Conservation (phyloP, 2,797 vertebrate genomes). For the Ctenosaura bakeri region DNA sequence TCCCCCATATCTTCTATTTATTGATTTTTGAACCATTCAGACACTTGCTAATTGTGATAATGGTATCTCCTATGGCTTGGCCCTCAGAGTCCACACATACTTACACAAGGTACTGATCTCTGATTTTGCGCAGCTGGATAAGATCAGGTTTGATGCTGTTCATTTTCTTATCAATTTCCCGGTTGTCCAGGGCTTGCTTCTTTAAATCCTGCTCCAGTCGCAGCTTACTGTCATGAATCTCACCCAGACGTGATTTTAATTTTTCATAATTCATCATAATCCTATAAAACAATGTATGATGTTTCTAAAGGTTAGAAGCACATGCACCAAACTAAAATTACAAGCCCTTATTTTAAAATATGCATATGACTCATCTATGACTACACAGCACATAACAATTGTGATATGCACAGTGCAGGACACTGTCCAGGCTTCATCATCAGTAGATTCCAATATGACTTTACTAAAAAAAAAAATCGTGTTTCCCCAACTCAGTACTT, state of each 20-base stretch:
- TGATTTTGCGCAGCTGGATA: conserved; percentile 95
- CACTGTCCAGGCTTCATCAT: not conserved
- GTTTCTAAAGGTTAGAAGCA: conserved; percentile 52
- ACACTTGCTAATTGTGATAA: not conserved
- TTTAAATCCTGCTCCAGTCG: conserved; percentile 96
- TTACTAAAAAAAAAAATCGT: not conserved
- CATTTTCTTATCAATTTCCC: conserved; percentile 97
- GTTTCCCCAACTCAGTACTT: not conserved
- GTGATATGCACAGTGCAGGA: not conserved
- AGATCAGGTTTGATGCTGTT: conserved; percentile 97
- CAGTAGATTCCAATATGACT: not conserved
- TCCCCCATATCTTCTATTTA: not conserved
- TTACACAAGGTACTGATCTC: conserved; percentile 97
- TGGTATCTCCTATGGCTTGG: not conserved
- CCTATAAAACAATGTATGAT: conserved; percentile 77
- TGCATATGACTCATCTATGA: not conserved
- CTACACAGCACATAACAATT: not conserved
- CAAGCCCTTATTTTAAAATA: conserved; percentile 21
- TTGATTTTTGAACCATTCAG: not conserved
- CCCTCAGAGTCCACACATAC: conserved; percentile 56
- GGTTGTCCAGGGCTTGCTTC: conserved; percentile 94
- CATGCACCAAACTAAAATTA: conserved; percentile 11
- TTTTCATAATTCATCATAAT: conserved; percentile 97
- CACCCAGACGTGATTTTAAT: conserved; percentile 93
- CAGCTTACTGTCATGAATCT: conserved; percentile 95